Base-by-base conservation (phyloP, 1,140 invertebrate genomes). In the Antheraea mylitta region DNA sequence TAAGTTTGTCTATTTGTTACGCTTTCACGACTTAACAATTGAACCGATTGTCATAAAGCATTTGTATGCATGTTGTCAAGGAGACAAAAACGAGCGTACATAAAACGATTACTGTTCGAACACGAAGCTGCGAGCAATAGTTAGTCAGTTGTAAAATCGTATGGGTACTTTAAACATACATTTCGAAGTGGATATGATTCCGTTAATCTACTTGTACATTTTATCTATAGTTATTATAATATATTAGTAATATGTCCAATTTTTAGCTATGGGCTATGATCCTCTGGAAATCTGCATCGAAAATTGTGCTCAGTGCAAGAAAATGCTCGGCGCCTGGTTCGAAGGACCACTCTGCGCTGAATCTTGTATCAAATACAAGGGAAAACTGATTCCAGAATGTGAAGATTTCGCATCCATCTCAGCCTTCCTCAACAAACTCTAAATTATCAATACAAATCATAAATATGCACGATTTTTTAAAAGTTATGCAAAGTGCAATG, bases 271-370 rank as follows among this genome's bases (percentile, higher is more conserved):
- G 65, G 83, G 87, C 59, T 92, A 89, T 77, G 89, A 92, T 60
- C 78, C 87, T 3, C 67, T 92, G 53, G 94, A 94, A 45, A 92
- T 96, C 36, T 97, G 96, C 83, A 95, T 97, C 58, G 94, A 96
- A 74, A 98, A 98, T 87, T 98, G 97, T 80, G 96, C 96, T 0
- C 96, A 97, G 80, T 97, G 97, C 89, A 97, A 96, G 83, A 96
- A 96, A 82, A 97, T 97, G 95, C 96, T 96, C 73, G 96, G 96
- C 0, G 94, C 94, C 0, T 97, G 96, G 92, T 98, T 98, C 85
- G 95, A 97, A 76, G 97, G 96, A 0, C 94, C 96, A 64, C 93
- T 95, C 0, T 98, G 97, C 81, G 97, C 96, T 0, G 96, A 97
- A 75, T 94, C 95, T 68, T 98, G 97, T 80, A 93, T 97, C 58